Conservation (phyloP, 2,797 vertebrate species). For the Protosalanx chinensis region DNA sequence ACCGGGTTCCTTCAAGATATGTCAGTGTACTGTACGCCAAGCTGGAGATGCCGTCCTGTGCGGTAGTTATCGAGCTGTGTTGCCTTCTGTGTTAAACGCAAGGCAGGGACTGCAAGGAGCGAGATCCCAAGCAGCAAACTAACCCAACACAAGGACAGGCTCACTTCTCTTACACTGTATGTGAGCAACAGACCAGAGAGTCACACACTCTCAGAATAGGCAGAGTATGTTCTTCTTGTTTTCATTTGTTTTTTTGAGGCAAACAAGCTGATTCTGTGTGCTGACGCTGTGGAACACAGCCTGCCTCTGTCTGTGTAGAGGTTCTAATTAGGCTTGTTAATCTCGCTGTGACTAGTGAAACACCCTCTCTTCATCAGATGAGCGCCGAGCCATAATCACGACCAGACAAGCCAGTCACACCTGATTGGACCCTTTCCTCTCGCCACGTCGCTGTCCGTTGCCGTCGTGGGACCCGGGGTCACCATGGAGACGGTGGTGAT, state of each 20-base stretch:
- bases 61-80: not conserved
- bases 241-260: not conserved
- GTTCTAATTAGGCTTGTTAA: not conserved
- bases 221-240: not conserved
- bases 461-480: conserved; percentile 31
- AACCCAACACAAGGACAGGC: conserved; percentile 22
- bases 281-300: not conserved
- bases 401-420: conserved; percentile 42
- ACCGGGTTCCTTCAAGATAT: not conserved
- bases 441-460: conserved; percentile 33
- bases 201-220: conserved; percentile 22
- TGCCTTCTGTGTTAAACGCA: not conserved
- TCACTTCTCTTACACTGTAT: conserved; percentile 15
- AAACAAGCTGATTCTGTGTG: not conserved
- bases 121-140: not conserved
- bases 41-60: not conserved
- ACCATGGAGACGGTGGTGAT: conserved; percentile 97
- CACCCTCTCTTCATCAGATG: conserved; percentile 60
- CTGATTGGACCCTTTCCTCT: conserved; percentile 40
- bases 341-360: conserved; percentile 1
- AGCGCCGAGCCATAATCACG: conserved; percentile 46
- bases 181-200: conserved; percentile 40
- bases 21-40: not conserved
- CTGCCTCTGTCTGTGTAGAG: not conserved
- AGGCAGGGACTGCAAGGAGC: not conserved